Evolutionary conservation across 35 echinoderm and acorn worm genomes (phyloP).

Genomic region (Ptychodera flava): DNA sequence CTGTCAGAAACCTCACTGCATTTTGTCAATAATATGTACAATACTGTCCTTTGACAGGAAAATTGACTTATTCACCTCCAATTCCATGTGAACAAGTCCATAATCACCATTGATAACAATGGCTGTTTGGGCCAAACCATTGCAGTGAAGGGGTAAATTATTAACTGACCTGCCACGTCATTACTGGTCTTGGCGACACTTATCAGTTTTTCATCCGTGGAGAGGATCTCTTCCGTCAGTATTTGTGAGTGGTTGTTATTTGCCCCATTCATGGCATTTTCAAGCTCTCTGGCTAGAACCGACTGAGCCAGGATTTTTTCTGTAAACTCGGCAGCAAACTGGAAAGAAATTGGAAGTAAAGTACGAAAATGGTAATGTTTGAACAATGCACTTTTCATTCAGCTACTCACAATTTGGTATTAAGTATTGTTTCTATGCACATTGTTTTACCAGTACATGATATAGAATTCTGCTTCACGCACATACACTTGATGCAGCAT

Average conservation of each 20-base stretch:
- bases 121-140: no score
- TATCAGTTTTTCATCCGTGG: constrained; percentile 65
- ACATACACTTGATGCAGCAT: no score
- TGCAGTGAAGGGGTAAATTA: no score
- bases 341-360: constrained; percentile 12
- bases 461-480: no score
- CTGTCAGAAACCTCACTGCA: no score
- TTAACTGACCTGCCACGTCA: constrained; percentile 86
- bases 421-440: no score
- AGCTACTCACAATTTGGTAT: background rate
- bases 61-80: no score
- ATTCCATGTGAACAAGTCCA: no score
- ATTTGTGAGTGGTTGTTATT: constrained; percentile 60
- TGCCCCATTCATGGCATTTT: constrained; percentile 6
- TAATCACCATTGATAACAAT: no score
- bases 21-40: no score
- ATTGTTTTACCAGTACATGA: no score
- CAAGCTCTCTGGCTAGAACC: constrained; percentile 52
- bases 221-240: constrained; percentile 78
- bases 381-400: background rate
- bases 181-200: constrained; percentile 63
- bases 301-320: constrained; percentile 61
- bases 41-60: no score
- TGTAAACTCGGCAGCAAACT: constrained; percentile 90
- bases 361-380: background rate